These are phyloP conservation scores for Conopomorpha cramerella DNA, from an alignment of 1,140 invertebrate genomes.

Conservation along the genomic window DNA sequence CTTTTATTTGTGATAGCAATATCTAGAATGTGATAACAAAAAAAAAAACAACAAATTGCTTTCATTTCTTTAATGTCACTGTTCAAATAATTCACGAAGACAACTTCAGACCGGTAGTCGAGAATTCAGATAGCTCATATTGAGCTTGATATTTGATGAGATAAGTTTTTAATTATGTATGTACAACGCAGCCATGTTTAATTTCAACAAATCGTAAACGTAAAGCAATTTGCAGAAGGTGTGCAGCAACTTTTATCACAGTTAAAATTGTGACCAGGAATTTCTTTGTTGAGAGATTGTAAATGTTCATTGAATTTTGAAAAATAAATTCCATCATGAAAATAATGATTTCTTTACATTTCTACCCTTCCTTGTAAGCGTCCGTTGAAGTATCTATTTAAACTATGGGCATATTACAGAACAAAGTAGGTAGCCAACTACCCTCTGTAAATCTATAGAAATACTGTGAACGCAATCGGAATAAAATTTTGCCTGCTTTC, in stretches of 20 bases:
- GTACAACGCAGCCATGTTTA: slow-evolving; percentile 48
- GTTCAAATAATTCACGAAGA: no score
- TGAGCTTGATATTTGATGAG: slow-evolving; percentile 52
- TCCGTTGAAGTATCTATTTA: not conserved
- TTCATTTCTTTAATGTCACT: no score
- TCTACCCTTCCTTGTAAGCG: not conserved
- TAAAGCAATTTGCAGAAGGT: slow-evolving; percentile 29
- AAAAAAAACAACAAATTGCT: no score
- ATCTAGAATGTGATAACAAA: slow-evolving; percentile 23
- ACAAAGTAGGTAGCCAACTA: no score
- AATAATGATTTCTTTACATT: slow-evolving; percentile 29
- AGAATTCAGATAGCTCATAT: slow-evolving; percentile 56
- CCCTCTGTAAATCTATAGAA: no score
- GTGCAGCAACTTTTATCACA: slow-evolving; percentile 26
- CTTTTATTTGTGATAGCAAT: slow-evolving; percentile 47
- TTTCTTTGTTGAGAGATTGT: slow-evolving; percentile 30
- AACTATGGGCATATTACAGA: no score
- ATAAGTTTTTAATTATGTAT: slow-evolving; percentile 41
- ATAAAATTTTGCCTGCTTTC: no score
- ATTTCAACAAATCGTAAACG: slow-evolving; percentile 28
- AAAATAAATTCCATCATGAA: slow-evolving; percentile 52
- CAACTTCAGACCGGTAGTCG: slow-evolving; percentile 35
- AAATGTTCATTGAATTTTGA: slow-evolving; percentile 46
- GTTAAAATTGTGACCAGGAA: slow-evolving; percentile 28
- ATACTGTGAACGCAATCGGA: no score